Base-by-base conservation (phyloP, 2,113 vertebrate genomes). In the Fregata magnificens region DNA sequence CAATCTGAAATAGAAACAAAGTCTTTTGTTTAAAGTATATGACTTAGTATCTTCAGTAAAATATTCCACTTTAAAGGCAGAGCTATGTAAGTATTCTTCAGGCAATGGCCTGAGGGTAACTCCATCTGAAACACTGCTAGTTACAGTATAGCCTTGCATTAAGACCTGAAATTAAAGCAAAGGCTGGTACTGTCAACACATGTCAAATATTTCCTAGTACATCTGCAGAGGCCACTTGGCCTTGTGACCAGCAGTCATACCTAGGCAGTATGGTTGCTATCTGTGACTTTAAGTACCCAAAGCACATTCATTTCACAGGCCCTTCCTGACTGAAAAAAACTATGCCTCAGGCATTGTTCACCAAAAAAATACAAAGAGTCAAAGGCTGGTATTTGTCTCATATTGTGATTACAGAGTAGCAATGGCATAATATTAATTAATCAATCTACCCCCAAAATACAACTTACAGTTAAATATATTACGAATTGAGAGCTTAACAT, bases 391-490 rank as follows among this genome's bases (percentile, higher is more conserved):
- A 83, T 67, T 92, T 81, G 21, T 45, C 81, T 12, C 10, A 10
- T 67, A 86, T 24, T 94, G 45, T 34, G 52, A 7, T 67, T 56
- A 91, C 53, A 55, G 56, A 90, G 40, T 85, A 91, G 70, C 62
- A 91, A n/a, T 36, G 26, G 84, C 61, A 49, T 69, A 72, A 62
- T 59, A 93, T 21, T 53, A 89, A 62, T 77, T 32, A 55, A 76
- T 55, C 32, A 62, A 52, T 56, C 66, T 76, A 69, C 28, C 10
- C 65, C 58, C 14, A 5, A 56, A 69, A 80, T 73, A 7, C 81
- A 95, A 94, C 84, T 79, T 89, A 83, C 76, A 84, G 31, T 86
- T 90, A 85, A 95, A 91, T 91, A 96, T 74, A 95, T 85, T 97
- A 95, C 5, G 71, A 93, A 95, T 47, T 74, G 84, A 95, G 69